A percentile compares a stretch with the other conserved stretches of the same genome.
Evolutionary conservation across 2,888 invertebrate genomes (phyloP).

Genomic region (Andrena trimmerana): DNA sequence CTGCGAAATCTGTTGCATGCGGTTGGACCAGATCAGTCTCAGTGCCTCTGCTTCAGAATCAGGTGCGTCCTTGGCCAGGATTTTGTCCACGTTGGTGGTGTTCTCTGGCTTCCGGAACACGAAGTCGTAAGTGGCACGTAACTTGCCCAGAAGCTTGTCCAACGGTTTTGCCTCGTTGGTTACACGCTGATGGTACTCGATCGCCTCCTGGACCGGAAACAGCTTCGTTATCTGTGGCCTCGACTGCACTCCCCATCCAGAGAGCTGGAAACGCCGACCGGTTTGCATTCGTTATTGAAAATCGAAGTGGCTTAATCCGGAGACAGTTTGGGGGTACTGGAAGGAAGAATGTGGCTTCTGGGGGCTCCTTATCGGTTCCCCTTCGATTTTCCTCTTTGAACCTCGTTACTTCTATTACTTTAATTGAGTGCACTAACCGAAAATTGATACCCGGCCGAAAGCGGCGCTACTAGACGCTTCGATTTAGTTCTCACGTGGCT

Average conservation of each 20-base stretch:
- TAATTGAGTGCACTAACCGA: neutral
- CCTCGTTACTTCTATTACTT: neutral
- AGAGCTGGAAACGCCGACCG: constrained; percentile 68
- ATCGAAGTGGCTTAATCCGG: neutral
- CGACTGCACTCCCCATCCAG: constrained; percentile 67
- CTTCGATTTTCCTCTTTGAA: neutral
- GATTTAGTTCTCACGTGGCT: neutral
- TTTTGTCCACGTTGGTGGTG: constrained; percentile 75
- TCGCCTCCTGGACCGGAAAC: constrained; percentile 75
- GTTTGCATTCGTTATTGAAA: constrained; percentile 20
- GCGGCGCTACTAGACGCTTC: neutral
- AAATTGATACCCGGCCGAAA: constrained; percentile 15
- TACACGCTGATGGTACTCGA: constrained; percentile 68
- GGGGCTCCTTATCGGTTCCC: neutral
- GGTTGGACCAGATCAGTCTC: constrained; percentile 50
- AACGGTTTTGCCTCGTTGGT: constrained; percentile 71
- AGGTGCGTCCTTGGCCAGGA: constrained; percentile 59
- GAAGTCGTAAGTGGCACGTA: constrained; percentile 79
- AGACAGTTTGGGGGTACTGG: neutral
- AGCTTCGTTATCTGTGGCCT: constrained; percentile 78
- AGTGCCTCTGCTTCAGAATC: constrained; percentile 53
- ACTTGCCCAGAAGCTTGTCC: constrained; percentile 78
- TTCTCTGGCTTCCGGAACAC: constrained; percentile 78
- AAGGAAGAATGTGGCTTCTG: neutral
- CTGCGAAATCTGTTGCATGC: constrained; percentile 9